Conservation (phyloP, 2,888 invertebrate species). For the Falcaria lacertinaria region DNA sequence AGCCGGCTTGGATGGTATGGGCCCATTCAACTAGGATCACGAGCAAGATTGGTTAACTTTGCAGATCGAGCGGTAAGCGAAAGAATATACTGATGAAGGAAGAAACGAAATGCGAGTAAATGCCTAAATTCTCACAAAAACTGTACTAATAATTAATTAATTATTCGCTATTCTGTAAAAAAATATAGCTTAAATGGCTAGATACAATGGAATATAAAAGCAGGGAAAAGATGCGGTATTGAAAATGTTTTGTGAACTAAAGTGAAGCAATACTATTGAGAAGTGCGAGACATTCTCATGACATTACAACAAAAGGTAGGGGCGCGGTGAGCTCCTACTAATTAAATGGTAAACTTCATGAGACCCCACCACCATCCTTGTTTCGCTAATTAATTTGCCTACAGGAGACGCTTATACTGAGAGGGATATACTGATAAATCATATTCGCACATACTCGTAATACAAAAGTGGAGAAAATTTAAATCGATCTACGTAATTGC, state of each 20-base stretch:
- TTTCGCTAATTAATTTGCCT: constrained; percentile 75
- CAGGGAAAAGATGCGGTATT: not conserved
- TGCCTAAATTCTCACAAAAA: too few species aligned
- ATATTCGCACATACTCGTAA: constrained; percentile 18
- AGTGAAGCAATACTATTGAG: constrained; percentile 60
- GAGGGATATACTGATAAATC: constrained; percentile 34
- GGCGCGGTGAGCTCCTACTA: constrained; percentile 59
- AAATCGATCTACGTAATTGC: constrained; percentile 6
- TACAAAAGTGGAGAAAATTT: constrained; percentile 9
- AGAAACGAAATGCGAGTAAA: too few species aligned
- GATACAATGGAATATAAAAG: too few species aligned
- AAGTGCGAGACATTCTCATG: constrained; percentile 59
- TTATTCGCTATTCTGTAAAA: too few species aligned
- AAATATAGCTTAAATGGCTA: too few species aligned
- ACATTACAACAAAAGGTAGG: constrained; percentile 67
- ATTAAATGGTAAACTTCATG: constrained; percentile 80
- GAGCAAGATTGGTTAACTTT: too few species aligned
- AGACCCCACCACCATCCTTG: constrained; percentile 45
- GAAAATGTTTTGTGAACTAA: constrained; percentile 35
- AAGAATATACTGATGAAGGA: too few species aligned
- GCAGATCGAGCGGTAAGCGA: too few species aligned
- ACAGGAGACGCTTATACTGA: constrained; percentile 56
- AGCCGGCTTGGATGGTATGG: too few species aligned
- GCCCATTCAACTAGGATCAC: too few species aligned
- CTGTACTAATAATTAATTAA: too few species aligned